Evolutionary conservation across 2,113 vertebrate genomes (phyloP).

Genomic region (Pachyramphus minor): DNA sequence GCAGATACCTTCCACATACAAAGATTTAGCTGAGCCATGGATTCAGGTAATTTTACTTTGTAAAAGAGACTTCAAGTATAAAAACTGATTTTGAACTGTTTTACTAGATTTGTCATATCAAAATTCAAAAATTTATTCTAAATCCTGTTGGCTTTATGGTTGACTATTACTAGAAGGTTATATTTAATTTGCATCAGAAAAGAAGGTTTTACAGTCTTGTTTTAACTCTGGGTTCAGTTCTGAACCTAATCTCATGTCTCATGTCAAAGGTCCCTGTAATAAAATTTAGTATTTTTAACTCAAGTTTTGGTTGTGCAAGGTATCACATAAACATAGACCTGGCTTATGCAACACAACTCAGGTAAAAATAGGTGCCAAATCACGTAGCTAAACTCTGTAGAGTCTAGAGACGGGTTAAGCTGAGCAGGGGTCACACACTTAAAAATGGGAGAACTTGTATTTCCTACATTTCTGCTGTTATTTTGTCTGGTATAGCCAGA

Average conservation of each 20-base stretch:
- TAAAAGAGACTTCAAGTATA: neutral
- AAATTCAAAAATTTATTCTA: neutral
- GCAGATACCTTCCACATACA: constrained; percentile 83
- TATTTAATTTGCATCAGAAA: neutral
- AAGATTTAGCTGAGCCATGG: constrained; percentile 87
- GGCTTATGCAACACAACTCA: neutral
- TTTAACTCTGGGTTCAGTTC: neutral
- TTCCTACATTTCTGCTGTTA: neutral
- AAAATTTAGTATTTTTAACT: neutral
- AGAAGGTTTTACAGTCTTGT: neutral
- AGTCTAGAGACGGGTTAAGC: neutral
- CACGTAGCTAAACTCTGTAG: too few relatives aligned
- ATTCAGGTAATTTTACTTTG: constrained; percentile 77
- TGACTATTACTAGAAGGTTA: neutral
- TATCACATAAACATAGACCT: neutral
- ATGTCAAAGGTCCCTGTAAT: neutral
- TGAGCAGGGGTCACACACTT: neutral
- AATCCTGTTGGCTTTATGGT: neutral
- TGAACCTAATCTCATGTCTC: neutral
- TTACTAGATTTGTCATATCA: neutral
- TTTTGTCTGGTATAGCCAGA: neutral
- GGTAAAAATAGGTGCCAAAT: neutral
- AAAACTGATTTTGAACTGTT: neutral
- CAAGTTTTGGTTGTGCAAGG: neutral
- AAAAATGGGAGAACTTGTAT: neutral